A percentile compares a stretch with the other conserved stretches of the same genome.
These are phyloP conservation scores for Carcina quercana DNA, from an alignment of 2,888 invertebrate genomes.

Conservation along the genomic window DNA sequence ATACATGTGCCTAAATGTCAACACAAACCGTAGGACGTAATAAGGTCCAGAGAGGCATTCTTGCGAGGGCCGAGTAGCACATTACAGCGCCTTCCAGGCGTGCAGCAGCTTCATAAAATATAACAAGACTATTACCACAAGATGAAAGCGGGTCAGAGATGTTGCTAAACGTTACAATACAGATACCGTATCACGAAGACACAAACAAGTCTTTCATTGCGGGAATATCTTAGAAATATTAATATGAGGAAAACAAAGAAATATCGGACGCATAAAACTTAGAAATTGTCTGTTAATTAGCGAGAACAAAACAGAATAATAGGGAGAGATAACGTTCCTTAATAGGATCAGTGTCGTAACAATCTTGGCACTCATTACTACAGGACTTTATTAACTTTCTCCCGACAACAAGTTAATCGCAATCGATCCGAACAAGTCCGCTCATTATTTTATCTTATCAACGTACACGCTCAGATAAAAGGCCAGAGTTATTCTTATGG, in stretches of 20 bases:
- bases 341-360: conserved; percentile 10
- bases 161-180: too few relatives aligned
- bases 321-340: conserved; percentile 4
- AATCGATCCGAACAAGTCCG: conserved; percentile 51
- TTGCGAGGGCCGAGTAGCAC: conserved; percentile 43
- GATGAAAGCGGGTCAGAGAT: conserved; percentile 2
- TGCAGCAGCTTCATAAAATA: conserved; percentile 61
- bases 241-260: too few relatives aligned
- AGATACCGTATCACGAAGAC: too few relatives aligned
- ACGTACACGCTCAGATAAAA: conserved; percentile 56
- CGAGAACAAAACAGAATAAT: conserved; percentile 5
- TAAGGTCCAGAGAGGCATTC: conserved; percentile 48
- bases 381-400: conserved; percentile 39
- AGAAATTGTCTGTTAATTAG: background rate
- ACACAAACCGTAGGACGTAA: conserved; percentile 27
- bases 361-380: conserved; percentile 22
- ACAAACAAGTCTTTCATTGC: too few relatives aligned
- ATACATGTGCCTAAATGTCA: conserved; percentile 18
- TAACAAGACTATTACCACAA: conserved; percentile 55
- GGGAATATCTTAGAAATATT: too few relatives aligned
- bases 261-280: too few relatives aligned
- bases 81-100: conserved; percentile 48
- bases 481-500: conserved; percentile 53
- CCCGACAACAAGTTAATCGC: conserved; percentile 58
- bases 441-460: conserved; percentile 68